Evolutionary conservation across 2,888 invertebrate species (phyloP).

Genomic region (Acanthosepion pharaonis): DNA sequence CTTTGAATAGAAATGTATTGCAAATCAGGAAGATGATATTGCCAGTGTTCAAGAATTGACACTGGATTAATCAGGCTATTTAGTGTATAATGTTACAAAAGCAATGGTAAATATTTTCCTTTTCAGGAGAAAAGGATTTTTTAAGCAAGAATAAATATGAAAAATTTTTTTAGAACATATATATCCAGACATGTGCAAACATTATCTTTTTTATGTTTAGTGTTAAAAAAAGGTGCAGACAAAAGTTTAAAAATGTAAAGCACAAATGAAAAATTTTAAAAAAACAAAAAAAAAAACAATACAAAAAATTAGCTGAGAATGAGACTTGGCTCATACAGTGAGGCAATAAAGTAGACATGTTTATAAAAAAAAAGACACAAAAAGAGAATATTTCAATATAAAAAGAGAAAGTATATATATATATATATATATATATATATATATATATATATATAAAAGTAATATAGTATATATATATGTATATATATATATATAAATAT

Average conservation of each 20-base stretch:
- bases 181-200: neutral
- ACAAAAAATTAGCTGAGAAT: neutral
- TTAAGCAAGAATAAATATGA: neutral
- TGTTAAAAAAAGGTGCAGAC: neutral
- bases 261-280: neutral
- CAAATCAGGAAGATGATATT: neutral
- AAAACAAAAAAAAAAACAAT: neutral
- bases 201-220: neutral
- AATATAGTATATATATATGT: neutral
- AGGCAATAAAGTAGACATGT: neutral
- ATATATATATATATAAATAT: neutral
- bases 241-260: neutral
- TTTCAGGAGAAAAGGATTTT: neutral
- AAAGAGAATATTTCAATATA: too few species aligned
- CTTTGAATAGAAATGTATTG: neutral
- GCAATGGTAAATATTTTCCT: neutral
- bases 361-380: neutral
- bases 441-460: neutral
- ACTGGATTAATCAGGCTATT: too few species aligned
- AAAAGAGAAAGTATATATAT: too few species aligned
- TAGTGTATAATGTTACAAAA: neutral
- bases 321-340: neutral
- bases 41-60: too few species aligned
- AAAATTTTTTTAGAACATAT: neutral
- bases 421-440: neutral